phyloP scores from a whole-genome alignment of 2,797 vertebrate genomes.

The Graptemys geographica region DNA sequence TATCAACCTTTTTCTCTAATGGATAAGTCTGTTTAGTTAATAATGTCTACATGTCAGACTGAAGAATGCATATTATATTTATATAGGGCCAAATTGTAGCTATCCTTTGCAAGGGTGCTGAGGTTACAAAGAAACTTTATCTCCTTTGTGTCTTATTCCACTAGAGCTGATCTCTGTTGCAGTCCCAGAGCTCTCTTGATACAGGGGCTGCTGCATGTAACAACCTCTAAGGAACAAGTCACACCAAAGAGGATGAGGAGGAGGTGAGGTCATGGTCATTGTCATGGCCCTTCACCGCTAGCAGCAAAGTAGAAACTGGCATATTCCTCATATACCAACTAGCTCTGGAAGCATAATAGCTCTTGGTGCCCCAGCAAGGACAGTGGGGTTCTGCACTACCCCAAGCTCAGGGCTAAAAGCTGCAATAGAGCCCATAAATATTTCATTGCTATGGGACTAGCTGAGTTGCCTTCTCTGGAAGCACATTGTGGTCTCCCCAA shows the following conservation, averaged over 20 bases:
- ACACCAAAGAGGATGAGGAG: not conserved
- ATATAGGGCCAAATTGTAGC: not conserved
- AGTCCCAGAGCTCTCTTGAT: too few relatives aligned
- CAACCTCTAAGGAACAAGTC: not conserved
- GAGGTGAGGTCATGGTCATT: not conserved
- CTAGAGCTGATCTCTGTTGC: rapidly evolving
- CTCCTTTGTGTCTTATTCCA: not conserved
- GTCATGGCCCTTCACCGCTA: too few relatives aligned
- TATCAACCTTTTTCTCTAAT: not conserved
- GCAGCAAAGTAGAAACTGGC: not conserved
- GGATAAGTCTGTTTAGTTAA: not conserved
- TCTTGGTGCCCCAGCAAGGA: not conserved
- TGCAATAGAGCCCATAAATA: not conserved
- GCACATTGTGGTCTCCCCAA: not conserved
- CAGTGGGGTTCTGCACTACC: not conserved
- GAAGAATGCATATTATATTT: not conserved
- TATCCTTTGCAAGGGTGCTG: not conserved
- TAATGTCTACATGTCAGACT: not conserved
- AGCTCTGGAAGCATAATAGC: not conserved
- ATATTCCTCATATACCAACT: not conserved
- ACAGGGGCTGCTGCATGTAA: not conserved
- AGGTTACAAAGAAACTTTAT: not conserved
- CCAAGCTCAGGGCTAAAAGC: not conserved
- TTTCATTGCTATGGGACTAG: not conserved
- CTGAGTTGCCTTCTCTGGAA: not conserved